Evolutionary conservation across 2,113 vertebrate species (phyloP), one percentile per base, ranked within the genome.

Genomic region (Gymnobelideus leadbeateri): DNA sequence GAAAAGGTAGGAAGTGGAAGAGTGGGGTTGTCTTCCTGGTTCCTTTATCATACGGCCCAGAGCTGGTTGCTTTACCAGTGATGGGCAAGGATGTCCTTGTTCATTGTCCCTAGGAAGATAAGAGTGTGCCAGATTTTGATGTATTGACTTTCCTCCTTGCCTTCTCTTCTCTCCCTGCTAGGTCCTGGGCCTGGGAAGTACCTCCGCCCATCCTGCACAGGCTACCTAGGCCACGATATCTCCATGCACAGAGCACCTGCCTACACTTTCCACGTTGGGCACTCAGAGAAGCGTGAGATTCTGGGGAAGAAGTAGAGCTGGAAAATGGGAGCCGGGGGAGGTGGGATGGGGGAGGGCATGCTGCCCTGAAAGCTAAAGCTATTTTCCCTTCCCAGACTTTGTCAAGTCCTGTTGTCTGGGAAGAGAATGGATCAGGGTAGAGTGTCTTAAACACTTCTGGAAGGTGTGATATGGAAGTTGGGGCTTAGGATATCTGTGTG

Each of bases 101-200:
- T 91, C 57, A 9, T 0, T 19, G 43, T 4, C 0, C 46, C 68
- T 84, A 84, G 68, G 68, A 43, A 84, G 68, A 84, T 11, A 37
- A 12, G 2, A 19, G n/a, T 23, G 23, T 43, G 8, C 3, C n/a
- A 84, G n/a, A 43, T 84, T 84, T 19, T 43, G 68, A 23, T 84
- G 68, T n/a, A 84, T 8, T 84, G 28, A 50, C 26, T 50, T 90
- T 90, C 50, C 89, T 90, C 28, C 37, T 90, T 28, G 95, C 47
- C 3, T 0, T 91, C 28, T 37, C 50, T 28, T 51, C 28, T 51
- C 1, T 90, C 47, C 26, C 47, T 84, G 19, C 14, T 93, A 98
- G 98, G 98, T 93, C 98, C 97, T 0, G 97, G 98, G 52, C 96
- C 98, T 0, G 97, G 93, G 93, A 97, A 94, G 51, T 98, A 98